These are phyloP conservation scores for Malurus leucopterus DNA, from an alignment of 2,797 vertebrate genomes.

Conservation along the genomic window DNA sequence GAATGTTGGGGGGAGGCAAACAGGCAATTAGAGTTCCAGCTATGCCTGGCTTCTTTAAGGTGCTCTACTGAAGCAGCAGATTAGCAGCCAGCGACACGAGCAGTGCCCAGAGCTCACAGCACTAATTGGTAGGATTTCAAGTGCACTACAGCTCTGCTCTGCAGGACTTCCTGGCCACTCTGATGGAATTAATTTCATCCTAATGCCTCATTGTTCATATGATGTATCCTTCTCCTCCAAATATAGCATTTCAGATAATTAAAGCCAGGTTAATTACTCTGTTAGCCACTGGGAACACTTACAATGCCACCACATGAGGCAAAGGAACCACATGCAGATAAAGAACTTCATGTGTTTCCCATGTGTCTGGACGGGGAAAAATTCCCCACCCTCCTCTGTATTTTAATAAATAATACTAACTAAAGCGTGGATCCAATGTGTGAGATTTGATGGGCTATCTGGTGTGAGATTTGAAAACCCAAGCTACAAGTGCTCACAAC, in stretches of 20 bases:
- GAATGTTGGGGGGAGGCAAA: not conserved
- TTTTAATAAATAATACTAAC: not conserved
- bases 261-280: constrained; percentile 52
- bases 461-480: not conserved
- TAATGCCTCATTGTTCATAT: not conserved
- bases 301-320: not conserved
- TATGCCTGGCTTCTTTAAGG: not conserved
- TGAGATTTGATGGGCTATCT: not conserved
- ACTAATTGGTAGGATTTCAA: not conserved
- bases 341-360: not conserved
- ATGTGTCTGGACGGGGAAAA: not conserved
- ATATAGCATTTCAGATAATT: constrained; percentile 34
- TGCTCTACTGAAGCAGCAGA: not conserved
- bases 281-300: not conserved
- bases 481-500: not conserved
- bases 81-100: not conserved
- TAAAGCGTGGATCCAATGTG: not conserved
- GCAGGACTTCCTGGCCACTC: not conserved
- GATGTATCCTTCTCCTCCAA: not conserved
- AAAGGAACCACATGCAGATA: not conserved
- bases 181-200: constrained; percentile 5
- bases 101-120: not conserved
- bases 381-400: accelerated
- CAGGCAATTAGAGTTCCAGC: not conserved
- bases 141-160: not conserved